Evolutionary conservation across 2,888 invertebrate genomes (phyloP), one percentile per base, ranked within the genome.

Genomic region (Emesis furor): DNA sequence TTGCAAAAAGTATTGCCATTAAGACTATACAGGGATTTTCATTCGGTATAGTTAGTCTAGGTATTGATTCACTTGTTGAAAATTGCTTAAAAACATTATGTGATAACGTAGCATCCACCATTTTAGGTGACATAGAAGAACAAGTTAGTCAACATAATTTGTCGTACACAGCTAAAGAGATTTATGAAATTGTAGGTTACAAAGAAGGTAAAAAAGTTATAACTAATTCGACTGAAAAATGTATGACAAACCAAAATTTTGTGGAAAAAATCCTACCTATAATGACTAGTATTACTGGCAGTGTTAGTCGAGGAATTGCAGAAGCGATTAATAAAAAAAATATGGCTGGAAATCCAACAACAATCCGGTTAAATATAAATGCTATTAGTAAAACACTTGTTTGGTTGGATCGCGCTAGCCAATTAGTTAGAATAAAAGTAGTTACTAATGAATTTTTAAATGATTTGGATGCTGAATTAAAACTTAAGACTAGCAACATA

Each of bases 181-280:
- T 76, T 35, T 76, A 76, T 30, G 55, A 69, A 37, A 55, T 24
- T 24, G 32, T 55, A n/a, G 76, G 76, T 24, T 51, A 69, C 68
- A 76, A 35, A 37, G n/a, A 76, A 76, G 68, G 46, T 37, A 76
- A 76, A 37, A 68, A 24, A 46, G 35, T 68, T 7, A 67, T 69
- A 69, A 17, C 3, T 37, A 55, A 68, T 51, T 46, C 32, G 3
- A 69, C 76, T 7, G 76, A 76, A 30, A 71, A 32, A 8, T 76
- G 71, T 39, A 69, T 76, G 24, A 12, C 35, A 39, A 71, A 76
- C 35, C 68, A 76, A 69, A 76, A 76, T 59, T 37, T 76, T 39
- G 69, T 51, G 2, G 69, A 76, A 5, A 67, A 76, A n/a, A 10
- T 76, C n/a, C n/a, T 71, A 30, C 76, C 76, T 17, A 37, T 55